These are phyloP conservation scores for Oophaga sylvatica DNA, from an alignment of 2,797 vertebrate species.

Conservation along the genomic window DNA sequence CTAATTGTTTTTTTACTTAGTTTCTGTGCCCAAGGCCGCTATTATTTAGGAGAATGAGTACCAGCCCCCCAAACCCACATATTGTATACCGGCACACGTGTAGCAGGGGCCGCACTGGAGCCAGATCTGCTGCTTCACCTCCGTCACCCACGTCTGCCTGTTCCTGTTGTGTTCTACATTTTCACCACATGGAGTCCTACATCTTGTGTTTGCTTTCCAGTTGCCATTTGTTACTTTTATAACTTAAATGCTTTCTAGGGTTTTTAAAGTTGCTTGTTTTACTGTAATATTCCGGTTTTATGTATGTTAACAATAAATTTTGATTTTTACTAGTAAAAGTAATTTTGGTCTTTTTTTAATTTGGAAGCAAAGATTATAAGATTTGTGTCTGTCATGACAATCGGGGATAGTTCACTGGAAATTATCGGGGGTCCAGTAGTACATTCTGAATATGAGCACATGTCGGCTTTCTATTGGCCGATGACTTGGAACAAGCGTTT, in stretches of 20 bases:
- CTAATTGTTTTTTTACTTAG: not conserved
- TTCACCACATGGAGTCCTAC: conserved; percentile 13
- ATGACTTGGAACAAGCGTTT: too few species aligned
- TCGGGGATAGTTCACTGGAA: too few species aligned
- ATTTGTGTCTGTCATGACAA: too few species aligned
- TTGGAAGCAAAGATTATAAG: not conserved
- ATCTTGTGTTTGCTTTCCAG: not conserved
- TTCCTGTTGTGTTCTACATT: not conserved
- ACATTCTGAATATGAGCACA: too few species aligned
- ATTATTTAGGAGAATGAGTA: not conserved
- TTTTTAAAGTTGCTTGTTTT: conserved; percentile 17
- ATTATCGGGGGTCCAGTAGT: too few species aligned
- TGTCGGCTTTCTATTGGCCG: too few species aligned
- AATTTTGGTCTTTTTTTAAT: not conserved
- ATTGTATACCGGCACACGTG: not conserved
- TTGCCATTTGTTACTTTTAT: conserved; percentile 4
- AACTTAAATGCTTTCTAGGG: conserved; percentile 64
- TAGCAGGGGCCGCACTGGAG: not conserved
- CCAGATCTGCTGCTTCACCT: not conserved
- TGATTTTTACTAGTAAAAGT: conserved; percentile 13
- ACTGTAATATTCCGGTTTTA: conserved; percentile 16
- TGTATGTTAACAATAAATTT: conserved; percentile 37
- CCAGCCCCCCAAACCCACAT: not conserved
- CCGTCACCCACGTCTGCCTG: not conserved
- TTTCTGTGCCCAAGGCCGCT: not conserved